These are phyloP conservation scores for Drosophila bifasciata DNA, from an alignment of 1,140 invertebrate genomes.

Conservation along the genomic window DNA sequence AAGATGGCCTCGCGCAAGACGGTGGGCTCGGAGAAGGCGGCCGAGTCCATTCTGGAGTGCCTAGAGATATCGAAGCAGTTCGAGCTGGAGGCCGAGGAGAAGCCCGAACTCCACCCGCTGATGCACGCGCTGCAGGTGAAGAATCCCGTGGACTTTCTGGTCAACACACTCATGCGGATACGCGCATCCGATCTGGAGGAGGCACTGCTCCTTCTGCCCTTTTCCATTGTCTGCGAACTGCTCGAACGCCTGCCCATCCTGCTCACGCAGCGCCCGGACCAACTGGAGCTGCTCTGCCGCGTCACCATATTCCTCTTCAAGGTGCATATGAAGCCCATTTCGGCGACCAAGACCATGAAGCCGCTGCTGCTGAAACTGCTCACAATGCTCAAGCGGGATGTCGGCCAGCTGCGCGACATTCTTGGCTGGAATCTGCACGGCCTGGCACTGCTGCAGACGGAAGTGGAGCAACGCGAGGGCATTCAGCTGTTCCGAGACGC, in stretches of 20 bases:
- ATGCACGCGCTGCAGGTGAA: constrained; percentile 91
- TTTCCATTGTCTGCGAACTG: constrained; percentile 91
- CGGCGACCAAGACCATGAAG: constrained; percentile 88
- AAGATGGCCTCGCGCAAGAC: constrained; percentile 95
- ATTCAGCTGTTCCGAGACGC: constrained; percentile 94
- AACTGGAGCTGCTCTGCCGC: constrained; percentile 91
- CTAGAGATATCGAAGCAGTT: constrained; percentile 91
- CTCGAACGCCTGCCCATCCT: constrained; percentile 89
- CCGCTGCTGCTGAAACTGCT: constrained; percentile 86
- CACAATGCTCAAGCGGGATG: constrained; percentile 55
- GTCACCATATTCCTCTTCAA: constrained; percentile 92
- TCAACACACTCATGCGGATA: constrained; percentile 91
- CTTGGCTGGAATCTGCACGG: constrained; percentile 95
- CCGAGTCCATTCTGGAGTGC: constrained; percentile 95
- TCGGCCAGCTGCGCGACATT: constrained; percentile 87
- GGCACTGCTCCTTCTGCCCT: constrained; percentile 93
- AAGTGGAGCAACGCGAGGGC: constrained; percentile 92
- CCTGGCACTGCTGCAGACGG: constrained; percentile 90
- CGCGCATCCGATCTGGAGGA: constrained; percentile 95
- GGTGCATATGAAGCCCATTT: constrained; percentile 93
- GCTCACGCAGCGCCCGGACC: constrained; percentile 87
- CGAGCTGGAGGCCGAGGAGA: constrained; percentile 85
- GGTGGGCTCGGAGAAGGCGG: constrained; percentile 94
- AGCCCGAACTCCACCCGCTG: constrained; percentile 87
- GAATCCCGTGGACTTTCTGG: constrained; percentile 91